phyloP scores from a whole-genome alignment of 2,888 invertebrate genomes.

The Xanthorhoe spadicearia region DNA sequence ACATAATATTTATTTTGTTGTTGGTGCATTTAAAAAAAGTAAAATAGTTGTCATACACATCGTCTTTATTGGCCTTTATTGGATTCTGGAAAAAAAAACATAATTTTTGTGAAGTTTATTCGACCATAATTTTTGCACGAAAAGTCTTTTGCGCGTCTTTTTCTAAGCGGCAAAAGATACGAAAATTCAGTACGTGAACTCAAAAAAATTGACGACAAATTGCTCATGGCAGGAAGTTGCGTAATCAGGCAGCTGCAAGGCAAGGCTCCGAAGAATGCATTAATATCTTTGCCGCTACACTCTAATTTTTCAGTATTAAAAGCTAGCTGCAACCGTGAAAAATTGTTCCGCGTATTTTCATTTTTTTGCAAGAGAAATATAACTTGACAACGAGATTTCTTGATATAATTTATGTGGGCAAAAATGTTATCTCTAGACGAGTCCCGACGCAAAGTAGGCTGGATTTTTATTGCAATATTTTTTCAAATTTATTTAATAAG shows the following conservation, averaged over 20 bases:
- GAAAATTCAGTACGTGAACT: slow-evolving; percentile 1
- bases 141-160: too few species aligned
- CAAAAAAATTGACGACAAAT: slow-evolving; percentile 26
- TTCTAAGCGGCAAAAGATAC: too few species aligned
- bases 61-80: too few species aligned
- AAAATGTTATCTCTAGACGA: slow-evolving; percentile 19
- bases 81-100: too few species aligned
- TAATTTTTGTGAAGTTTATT: too few species aligned
- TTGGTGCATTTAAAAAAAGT: too few species aligned
- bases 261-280: slow-evolving; percentile 50
- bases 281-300: slow-evolving; percentile 54
- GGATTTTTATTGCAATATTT: slow-evolving; percentile 4
- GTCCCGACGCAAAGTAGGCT: slow-evolving; percentile 14
- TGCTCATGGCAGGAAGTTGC: slow-evolving; percentile 30
- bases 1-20: too few species aligned
- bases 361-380: slow-evolving; percentile 30
- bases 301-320: slow-evolving; percentile 63
- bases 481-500: background rate
- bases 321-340: slow-evolving; percentile 53
- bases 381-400: slow-evolving; percentile 29
- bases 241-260: slow-evolving; percentile 41
- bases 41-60: too few species aligned
- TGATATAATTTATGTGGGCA: slow-evolving; percentile 31
- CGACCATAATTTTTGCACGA: too few species aligned
- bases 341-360: slow-evolving; percentile 47